These are phyloP conservation scores for Arenaria interpres DNA, from an alignment of 2,113 vertebrate species.

Conservation along the genomic window DNA sequence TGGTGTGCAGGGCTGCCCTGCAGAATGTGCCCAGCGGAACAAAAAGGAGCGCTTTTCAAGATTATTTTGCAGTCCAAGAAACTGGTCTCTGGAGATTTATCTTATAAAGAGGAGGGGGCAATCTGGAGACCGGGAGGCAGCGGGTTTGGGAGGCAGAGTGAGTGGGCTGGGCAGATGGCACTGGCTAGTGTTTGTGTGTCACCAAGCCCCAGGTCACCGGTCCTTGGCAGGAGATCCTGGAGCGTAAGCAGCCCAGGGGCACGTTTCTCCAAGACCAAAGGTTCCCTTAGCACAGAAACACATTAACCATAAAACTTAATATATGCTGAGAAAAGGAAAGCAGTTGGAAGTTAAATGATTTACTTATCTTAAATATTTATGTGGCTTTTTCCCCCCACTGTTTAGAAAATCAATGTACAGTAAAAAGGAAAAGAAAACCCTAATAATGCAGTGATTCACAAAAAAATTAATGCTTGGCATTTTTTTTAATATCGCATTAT, in stretches of 20 bases:
- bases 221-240: background rate
- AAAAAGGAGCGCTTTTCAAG: fast-evolving
- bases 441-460: background rate
- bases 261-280: background rate
- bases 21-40: fast-evolving
- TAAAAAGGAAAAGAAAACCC: background rate
- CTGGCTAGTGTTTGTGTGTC: background rate
- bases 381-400: background rate
- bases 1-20: background rate
- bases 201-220: background rate
- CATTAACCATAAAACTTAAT: background rate
- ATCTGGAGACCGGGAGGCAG: background rate
- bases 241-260: background rate
- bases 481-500: background rate
- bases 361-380: background rate
- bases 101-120: background rate
- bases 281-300: background rate
- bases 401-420: background rate
- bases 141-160: background rate
- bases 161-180: background rate
- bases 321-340: background rate
- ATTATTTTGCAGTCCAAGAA: background rate
- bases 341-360: background rate
- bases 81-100: background rate
- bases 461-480: background rate